phyloP scores from a whole-genome alignment of 2,888 invertebrate genomes.

The Entomobrya proxima region DNA sequence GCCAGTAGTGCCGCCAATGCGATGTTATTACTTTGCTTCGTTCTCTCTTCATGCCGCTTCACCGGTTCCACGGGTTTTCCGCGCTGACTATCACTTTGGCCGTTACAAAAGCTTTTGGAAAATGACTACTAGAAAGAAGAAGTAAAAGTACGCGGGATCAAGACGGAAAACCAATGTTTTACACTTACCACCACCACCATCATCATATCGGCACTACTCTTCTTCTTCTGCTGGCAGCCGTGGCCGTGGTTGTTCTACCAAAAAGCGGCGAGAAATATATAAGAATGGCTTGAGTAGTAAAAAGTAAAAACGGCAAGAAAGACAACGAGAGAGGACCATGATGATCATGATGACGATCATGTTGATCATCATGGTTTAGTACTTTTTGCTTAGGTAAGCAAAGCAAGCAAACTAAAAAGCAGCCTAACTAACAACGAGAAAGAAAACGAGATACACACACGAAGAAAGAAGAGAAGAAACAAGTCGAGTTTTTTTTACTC shows the following conservation, averaged over 20 bases:
- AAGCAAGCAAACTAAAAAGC: slow-evolving; percentile 47
- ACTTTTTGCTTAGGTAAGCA: slow-evolving; percentile 66
- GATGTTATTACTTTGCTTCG: slow-evolving; percentile 31
- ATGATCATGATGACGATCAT: slow-evolving; percentile 43
- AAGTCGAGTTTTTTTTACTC: background rate
- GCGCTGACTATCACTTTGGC: background rate
- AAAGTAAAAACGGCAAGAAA: slow-evolving; percentile 10
- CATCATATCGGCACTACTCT: background rate
- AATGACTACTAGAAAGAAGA: background rate
- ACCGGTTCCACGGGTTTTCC: slow-evolving; percentile 8
- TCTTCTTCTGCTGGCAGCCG: background rate
- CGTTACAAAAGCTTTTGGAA: slow-evolving; percentile 34
- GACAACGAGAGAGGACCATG: slow-evolving; percentile 33
- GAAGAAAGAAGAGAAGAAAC: background rate
- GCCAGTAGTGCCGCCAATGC: slow-evolving; percentile 17
- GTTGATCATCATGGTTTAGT: slow-evolving; percentile 59
- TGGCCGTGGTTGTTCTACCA: background rate
- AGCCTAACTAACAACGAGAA: background rate
- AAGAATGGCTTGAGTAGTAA: slow-evolving; percentile 23
- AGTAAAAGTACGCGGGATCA: background rate
- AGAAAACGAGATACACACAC: slow-evolving; percentile 10
- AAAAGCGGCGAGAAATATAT: background rate
- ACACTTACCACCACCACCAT: slow-evolving; percentile 46
- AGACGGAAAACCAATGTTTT: slow-evolving; percentile 60
- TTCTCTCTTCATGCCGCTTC: background rate